Conservation (phyloP, 2,797 vertebrate species). For the Xyrichtys novacula region DNA sequence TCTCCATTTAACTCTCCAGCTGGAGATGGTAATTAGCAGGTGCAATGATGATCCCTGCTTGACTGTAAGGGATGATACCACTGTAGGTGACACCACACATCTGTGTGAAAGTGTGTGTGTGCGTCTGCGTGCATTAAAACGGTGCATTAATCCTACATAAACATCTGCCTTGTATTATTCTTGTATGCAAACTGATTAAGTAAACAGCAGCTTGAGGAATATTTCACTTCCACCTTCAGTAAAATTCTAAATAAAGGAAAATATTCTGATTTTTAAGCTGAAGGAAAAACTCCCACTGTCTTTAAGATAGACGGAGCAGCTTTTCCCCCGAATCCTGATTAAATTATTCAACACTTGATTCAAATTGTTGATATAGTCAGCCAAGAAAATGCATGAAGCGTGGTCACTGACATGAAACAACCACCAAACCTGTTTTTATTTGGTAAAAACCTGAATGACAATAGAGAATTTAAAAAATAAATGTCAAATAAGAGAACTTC, state of each 20-base stretch:
- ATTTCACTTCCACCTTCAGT: slow-evolving; percentile 2
- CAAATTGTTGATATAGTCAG: not conserved
- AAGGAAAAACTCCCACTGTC: slow-evolving; percentile 9
- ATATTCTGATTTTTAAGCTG: not conserved
- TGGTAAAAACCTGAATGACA: slow-evolving; percentile 4
- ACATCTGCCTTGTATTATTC: not conserved
- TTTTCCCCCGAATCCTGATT: not conserved
- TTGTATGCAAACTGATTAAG: not conserved
- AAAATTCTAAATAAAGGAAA: not conserved
- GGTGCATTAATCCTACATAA: slow-evolving; percentile 3
- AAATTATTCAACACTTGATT: slow-evolving; percentile 1
- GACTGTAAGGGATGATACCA: slow-evolving; percentile 78
- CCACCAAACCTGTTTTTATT: slow-evolving; percentile 6
- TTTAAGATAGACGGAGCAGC: not conserved
- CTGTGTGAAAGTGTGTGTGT: slow-evolving; percentile 46
- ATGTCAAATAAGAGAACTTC: slow-evolving; percentile 2
- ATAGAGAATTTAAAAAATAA: slow-evolving; percentile 3
- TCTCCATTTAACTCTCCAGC: slow-evolving; percentile 90
- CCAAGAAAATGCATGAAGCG: slow-evolving; percentile 2
- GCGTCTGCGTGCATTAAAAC: slow-evolving; percentile 9
- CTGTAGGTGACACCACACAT: slow-evolving; percentile 67
- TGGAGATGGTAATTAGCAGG: slow-evolving; percentile 90
- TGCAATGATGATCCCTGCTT: slow-evolving; percentile 81
- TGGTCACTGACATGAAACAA: slow-evolving; percentile 11
- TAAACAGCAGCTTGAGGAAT: not conserved